Percentiles rank a stretch among this genome's conserved stretches.
Conservation (phyloP, 53 echinoderm and acorn worm genomes). For the Holothuria scabra region DNA sequence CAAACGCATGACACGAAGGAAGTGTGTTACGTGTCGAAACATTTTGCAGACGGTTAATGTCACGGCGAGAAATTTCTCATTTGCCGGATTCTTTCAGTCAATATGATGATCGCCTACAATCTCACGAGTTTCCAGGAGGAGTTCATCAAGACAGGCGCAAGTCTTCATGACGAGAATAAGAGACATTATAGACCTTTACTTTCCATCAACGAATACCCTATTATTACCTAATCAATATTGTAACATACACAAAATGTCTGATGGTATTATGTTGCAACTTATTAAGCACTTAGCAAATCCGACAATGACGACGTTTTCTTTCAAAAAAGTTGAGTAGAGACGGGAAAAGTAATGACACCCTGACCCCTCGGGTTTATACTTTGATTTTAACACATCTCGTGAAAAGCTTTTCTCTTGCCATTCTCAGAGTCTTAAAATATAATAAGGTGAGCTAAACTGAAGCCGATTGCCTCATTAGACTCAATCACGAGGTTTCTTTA, state of each 20-base stretch:
- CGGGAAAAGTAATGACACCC: no score
- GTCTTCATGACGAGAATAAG: no score
- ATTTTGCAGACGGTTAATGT: no score
- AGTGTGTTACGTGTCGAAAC: no score
- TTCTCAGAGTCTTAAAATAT: slow-evolving; percentile 5
- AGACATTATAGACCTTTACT: not conserved
- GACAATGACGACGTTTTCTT: no score
- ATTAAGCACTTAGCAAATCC: not conserved
- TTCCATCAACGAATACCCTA: not conserved
- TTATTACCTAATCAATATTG: slow-evolving; percentile 26
- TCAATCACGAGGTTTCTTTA: slow-evolving; percentile 28
- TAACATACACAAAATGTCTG: slow-evolving; percentile 36
- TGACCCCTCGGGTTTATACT: slow-evolving; percentile 25
- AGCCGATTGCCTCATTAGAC: slow-evolving; percentile 30
- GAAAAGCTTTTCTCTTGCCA: slow-evolving; percentile 17
- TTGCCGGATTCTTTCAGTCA: no score
- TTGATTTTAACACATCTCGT: slow-evolving; percentile 29
- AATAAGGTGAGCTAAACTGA: slow-evolving; percentile 23
- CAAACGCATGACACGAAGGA: no score
- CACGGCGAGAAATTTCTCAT: no score
- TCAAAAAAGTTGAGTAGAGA: no score
- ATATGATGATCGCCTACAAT: no score
- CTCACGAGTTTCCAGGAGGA: no score
- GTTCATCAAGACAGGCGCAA: no score
- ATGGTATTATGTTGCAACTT: slow-evolving; percentile 7